Conservation (phyloP, 2,888 invertebrate species). For the Harmothoe impar region DNA sequence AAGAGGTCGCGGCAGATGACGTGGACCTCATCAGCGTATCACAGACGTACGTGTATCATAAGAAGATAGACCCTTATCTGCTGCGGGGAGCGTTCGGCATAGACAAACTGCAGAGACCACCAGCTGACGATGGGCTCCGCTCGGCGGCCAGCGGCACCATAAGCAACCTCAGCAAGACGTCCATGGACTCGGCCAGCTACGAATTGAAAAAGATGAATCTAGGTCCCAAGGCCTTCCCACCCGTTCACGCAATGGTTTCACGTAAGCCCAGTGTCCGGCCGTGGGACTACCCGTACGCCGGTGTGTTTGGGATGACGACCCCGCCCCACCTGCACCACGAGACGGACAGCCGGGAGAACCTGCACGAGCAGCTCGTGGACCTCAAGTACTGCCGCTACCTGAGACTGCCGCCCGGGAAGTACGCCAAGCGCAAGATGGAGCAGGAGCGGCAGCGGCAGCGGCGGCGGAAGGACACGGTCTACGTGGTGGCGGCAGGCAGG, state of each 20-base stretch:
- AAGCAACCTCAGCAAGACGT: neutral
- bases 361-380: constrained; percentile 13
- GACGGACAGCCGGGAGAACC: neutral
- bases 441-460: neutral
- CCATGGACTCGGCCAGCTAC: constrained; percentile 52
- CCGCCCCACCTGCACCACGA: neutral
- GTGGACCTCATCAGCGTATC: too few relatives aligned
- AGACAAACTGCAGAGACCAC: neutral
- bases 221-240: constrained; percentile 14
- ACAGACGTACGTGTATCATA: too few relatives aligned
- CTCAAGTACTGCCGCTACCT: constrained; percentile 42
- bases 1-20: too few relatives aligned
- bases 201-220: neutral
- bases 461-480: constrained; percentile 4
- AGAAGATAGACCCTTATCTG: too few relatives aligned
- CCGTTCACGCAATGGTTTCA: neutral
- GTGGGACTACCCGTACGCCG: constrained; percentile 38
- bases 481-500: constrained; percentile 43
- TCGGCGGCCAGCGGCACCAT: neutral
- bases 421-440: constrained; percentile 8
- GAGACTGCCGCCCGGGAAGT: constrained; percentile 3
- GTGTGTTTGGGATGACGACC: neutral
- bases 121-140: neutral
- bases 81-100: too few relatives aligned
- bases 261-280: neutral